Evolutionary conservation across 2,113 vertebrate genomes (phyloP), one percentile per base, ranked within the genome.

Genomic region (Ursus arctos): DNA sequence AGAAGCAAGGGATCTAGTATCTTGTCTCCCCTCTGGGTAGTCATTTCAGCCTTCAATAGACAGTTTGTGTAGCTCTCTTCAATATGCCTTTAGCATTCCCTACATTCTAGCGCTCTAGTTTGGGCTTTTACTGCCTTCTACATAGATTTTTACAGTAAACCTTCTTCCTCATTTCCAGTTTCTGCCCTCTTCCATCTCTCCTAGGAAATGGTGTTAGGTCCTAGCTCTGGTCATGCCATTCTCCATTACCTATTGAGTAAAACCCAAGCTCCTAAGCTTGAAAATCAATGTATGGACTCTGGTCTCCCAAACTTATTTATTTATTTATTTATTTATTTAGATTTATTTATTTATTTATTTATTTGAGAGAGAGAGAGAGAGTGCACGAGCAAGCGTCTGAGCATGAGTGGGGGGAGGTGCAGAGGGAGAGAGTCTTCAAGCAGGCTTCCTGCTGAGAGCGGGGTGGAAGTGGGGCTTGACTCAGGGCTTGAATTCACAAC

Each of bases 11-110:
- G 7, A 43, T 55, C 69, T 83, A 55, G 16, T 55, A 63, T 92
- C 49, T 83, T 59, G 61, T 16, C 10, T 85, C 12, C 15, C 1
- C 21, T 21, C 4, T 71, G 55, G 28, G 22, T 10, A 53, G 74
- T 81, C 7, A 91, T 85, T 89, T 88, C 59, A 85, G 72, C 49
- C 16, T 71, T 97, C 33, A 72, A 40, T 83, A n/a, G 21, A 63
- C 51, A 86, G 71, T 10, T 93, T n/a, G 28, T 24, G 43, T 22
- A 82, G 47, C 47, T 33, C 74, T 88, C 80, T 77, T 89, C 53
- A 53, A 33, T 24, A 16, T 77, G 13, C 11, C 47, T 15, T 94
- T 40, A 61, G 16, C 76, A 74, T 40, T 67, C 24, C 40, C 33
- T 71, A 77, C 19, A 67, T 57, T 90, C 79, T 26, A 84, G 36